A percentile compares a stretch with the other conserved stretches of the same genome.
Conservation (phyloP, 2,113 vertebrate genomes). For the Actenoides hombroni region DNA sequence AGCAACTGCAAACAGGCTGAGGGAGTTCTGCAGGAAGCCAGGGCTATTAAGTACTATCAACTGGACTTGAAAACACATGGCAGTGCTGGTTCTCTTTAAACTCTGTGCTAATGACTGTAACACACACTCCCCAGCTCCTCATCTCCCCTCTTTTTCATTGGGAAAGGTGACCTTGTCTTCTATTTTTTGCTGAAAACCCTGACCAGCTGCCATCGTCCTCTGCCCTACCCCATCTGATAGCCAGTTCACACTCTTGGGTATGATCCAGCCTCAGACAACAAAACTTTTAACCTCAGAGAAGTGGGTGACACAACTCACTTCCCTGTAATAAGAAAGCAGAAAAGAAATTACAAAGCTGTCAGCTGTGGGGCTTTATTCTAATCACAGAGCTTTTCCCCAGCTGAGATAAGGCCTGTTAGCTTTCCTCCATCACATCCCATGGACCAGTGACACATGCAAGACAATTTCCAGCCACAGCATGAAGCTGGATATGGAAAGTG, state of each 20-base stretch:
- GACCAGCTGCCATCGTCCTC: background rate
- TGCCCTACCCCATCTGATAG: background rate
- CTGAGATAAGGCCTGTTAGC: background rate
- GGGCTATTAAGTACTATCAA: background rate
- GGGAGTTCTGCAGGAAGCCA: background rate
- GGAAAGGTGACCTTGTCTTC: background rate
- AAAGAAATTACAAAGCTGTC: background rate
- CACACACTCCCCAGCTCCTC: background rate
- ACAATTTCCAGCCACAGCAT: background rate
- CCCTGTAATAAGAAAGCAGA: background rate
- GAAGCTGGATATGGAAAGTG: background rate
- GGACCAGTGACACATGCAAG: background rate
- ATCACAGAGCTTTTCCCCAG: background rate
- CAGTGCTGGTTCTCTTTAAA: background rate
- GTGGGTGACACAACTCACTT: fast-evolving
- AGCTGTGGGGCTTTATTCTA: background rate
- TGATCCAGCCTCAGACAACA: background rate
- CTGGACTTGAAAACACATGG: background rate
- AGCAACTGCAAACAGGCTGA: constrained; percentile 25
- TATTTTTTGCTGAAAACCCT: background rate
- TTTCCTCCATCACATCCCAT: background rate
- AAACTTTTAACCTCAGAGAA: background rate
- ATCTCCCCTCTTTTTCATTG: background rate
- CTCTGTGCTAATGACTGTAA: background rate
- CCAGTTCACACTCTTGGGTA: background rate